Base-by-base conservation (phyloP, 2,888 invertebrate species). In the Oligia latruncula region DNA sequence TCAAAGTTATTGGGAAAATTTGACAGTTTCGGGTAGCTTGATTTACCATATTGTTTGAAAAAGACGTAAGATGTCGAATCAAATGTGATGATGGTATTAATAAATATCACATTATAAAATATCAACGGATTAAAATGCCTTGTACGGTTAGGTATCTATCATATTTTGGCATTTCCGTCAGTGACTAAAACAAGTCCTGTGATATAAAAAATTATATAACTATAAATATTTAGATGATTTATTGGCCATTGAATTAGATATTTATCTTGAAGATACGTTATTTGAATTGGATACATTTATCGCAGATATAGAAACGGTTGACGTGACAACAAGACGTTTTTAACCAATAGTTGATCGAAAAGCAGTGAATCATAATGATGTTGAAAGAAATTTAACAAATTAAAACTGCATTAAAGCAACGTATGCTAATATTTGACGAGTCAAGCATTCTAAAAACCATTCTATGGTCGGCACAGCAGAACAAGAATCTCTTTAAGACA, bases 141-240 rank as follows among this genome's bases (percentile, higher is more conserved):
- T 29, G 15, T 23, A 29, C 40, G 23, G 5, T n/a, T 60, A 35
- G 35, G n/a, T 60, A 79, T n/a, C 65, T 40, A 64, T 60, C 67
- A 76, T 76, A 82, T 35, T 72, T 82, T 76, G 76, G 52, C 46
- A 83, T 86, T 86, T 83, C 83, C 86, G 82, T 70, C 64, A 62
- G 40, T 40, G 29, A 65, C 71, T 40, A 85, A 64, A 81, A 71
- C 82, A 60, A 46, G 71, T 52, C 40, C 46, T 23, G 9, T 60
- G 52, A 82, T 67, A 82, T 70, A 85, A 76, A 82, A 75, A 68
- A 52, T 6, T 11, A 67, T 35, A 65, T 40, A 43, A 49, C 74
- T 43, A 29, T 73, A 64, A 40, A 85, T 73, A 52, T 81, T 52
- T 4, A 70, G 64, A 64, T 70, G 68, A 81, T 60, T 55, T 68